Evolutionary conservation across 2,888 invertebrate species (phyloP), one percentile per base, ranked within the genome.

Genomic region (Pediacus dermestoides): DNA sequence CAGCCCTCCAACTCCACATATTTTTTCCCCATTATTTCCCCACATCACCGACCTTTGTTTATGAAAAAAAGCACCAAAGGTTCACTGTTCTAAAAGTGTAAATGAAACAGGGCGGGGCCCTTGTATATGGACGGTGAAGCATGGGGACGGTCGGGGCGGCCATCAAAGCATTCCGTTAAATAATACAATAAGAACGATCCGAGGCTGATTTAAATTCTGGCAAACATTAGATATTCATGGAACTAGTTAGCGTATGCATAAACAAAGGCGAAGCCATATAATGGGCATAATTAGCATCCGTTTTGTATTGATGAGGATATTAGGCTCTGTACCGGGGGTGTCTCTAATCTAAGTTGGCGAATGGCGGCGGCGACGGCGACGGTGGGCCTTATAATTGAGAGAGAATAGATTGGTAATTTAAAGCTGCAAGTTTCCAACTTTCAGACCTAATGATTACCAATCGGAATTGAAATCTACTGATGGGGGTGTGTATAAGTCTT

Each of bases 151-250:
- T n/a, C n/a, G n/a, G n/a, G n/a, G n/a, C n/a, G n/a, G n/a, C n/a
- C n/a, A n/a, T n/a, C n/a, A n/a, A n/a, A n/a, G n/a, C n/a, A n/a
- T n/a, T n/a, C n/a, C n/a, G n/a, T n/a, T n/a, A n/a, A n/a, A n/a
- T n/a, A n/a, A n/a, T n/a, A n/a, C n/a, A n/a, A n/a, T n/a, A n/a
- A n/a, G n/a, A n/a, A n/a, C n/a, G n/a, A n/a, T n/a, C n/a, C n/a
- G n/a, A n/a, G n/a, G 35, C 38, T 47, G 47, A 49, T 52, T 53
- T 48, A 46, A 50, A 49, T 52, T 50, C 48, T 38, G 39, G 43
- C 52, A 49, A 52, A 47, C 52, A 55, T 55, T 50, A 52, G 50
- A 51, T 55, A 55, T 55, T 55, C 55, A 55, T 53, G 49, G 45
- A 53, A 53, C 42, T 35, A 44, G 44, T 48, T 44, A 44, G 44